Base-by-base conservation (phyloP, 2,113 vertebrate species). In the Prunella fulvescens region DNA sequence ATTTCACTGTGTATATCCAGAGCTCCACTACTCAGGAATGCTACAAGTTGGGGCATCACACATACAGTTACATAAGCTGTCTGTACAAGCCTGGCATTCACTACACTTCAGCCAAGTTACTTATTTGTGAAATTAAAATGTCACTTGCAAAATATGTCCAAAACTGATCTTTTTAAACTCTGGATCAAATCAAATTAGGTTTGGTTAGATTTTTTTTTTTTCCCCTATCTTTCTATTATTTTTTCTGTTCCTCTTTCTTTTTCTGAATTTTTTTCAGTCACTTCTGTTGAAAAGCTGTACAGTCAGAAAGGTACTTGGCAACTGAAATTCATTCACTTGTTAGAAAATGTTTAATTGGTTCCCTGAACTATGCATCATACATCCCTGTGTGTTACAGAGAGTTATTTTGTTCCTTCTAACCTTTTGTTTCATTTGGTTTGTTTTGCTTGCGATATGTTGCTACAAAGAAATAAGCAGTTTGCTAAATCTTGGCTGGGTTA, bases 61-160 rank as follows among this genome's bases (percentile, higher is more conserved):
- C 80, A 48, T 1, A 33, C 22, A 35, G 71, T 97, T 96, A 92
- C 37, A 44, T 91, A 96, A 97, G 76, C 62, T 93, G 74, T 83
- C 88, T 93, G 45, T 80, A 26, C 47, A 67, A 80, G 58, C 58
- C 54, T 94, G 79, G 53, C 53, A 64, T 90, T 92, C 82, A 42
- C 31, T n/a, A 22, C 26, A 22, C 22, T 87, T 85, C 70, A 81
- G 37, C 58, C 54, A 82, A 90, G 57, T 67, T 80, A 85, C 50
- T 92, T 12, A 82, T 72, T 91, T 86, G 33, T 69, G 61, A 85
- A 92, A 95, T 73, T 76, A 72, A 93, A 84, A 89, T 85, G 48
- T 67, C 23, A 26, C 74, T 95, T 86, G 26, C 26, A 93, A 80
- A 95, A 66, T 88, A 77, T 0, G 0, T 76, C 58, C 39, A 44